Evolutionary conservation across 2,797 vertebrate genomes (phyloP).

Genomic region (Peromyscus nudipes): DNA sequence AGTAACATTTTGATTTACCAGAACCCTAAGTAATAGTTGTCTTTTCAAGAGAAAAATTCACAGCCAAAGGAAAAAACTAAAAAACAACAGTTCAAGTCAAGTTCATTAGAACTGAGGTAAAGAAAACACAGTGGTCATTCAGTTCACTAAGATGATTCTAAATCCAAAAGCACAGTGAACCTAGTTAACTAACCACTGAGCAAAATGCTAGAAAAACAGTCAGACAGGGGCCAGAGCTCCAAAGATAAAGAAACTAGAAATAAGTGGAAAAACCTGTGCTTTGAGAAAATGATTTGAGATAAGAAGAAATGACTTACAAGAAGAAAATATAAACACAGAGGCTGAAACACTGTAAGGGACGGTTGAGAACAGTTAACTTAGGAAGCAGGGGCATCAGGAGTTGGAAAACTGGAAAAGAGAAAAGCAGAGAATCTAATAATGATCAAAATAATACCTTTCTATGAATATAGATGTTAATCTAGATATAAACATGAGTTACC

Average conservation of each 20-base stretch:
- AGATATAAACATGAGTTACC: not conserved
- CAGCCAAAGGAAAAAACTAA: constrained; percentile 13
- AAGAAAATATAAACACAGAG: not conserved
- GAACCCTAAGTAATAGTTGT: not conserved
- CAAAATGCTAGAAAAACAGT: constrained; percentile 56
- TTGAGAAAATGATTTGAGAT: not conserved
- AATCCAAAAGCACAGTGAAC: not conserved
- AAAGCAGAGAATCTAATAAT: not conserved
- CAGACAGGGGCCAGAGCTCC: not conserved
- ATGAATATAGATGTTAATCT: not conserved
- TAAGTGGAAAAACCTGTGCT: constrained; percentile 39
- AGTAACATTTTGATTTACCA: constrained; percentile 64
- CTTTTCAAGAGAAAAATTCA: constrained; percentile 41
- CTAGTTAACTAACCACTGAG: constrained; percentile 34
- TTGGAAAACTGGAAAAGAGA: not conserved
- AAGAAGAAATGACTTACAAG: not conserved
- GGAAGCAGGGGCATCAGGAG: not conserved
- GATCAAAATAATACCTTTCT: not conserved
- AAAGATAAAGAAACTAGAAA: constrained; percentile 53
- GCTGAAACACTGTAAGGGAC: not conserved
- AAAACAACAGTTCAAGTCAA: constrained; percentile 67
- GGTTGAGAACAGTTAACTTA: not conserved
- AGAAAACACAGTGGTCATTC: constrained; percentile 72
- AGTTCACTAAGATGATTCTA: constrained; percentile 58
- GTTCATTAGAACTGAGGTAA: constrained; percentile 76